Percentiles rank a stretch among this genome's conserved stretches.
Evolutionary conservation across 2,888 invertebrate genomes (phyloP).

Genomic region (Cosmopolites sordidus): DNA sequence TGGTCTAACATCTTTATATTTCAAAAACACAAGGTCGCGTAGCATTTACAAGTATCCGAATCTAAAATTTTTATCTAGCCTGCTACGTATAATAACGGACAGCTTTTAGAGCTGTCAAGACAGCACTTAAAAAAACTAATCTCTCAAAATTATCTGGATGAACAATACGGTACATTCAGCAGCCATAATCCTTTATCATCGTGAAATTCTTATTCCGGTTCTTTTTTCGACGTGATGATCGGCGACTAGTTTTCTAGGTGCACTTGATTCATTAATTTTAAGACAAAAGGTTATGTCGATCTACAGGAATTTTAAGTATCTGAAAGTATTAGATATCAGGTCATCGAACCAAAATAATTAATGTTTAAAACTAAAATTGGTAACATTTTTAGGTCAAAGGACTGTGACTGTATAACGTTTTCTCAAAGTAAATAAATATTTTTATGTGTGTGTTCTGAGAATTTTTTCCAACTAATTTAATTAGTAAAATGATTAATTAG

Average conservation of each 20-base stretch:
- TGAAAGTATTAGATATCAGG: slow-evolving; percentile 21
- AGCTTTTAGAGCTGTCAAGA: slow-evolving; percentile 25
- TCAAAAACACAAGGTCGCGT: slow-evolving; percentile 5
- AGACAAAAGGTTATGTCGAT: slow-evolving; percentile 25
- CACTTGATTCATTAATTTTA: slow-evolving; percentile 26
- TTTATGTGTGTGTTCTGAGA: too few relatives aligned
- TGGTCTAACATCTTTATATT: too few relatives aligned
- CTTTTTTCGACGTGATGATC: slow-evolving; percentile 18
- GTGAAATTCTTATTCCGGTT: slow-evolving; percentile 26
- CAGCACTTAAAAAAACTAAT: slow-evolving; percentile 28
- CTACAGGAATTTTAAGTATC: slow-evolving; percentile 22
- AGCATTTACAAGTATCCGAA: slow-evolving; percentile 6
- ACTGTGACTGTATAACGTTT: too few relatives aligned
- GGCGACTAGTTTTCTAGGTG: slow-evolving; percentile 18
- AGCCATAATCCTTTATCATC: slow-evolving; percentile 25
- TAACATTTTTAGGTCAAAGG: slow-evolving; percentile 8
- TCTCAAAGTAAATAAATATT: too few relatives aligned
- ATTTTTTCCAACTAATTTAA: too few relatives aligned
- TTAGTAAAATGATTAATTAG: too few relatives aligned
- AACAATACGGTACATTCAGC: slow-evolving; percentile 27
- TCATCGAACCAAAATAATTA: slow-evolving; percentile 11
- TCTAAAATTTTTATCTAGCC: too few relatives aligned
- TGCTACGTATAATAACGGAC: slow-evolving; percentile 17
- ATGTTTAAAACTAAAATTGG: slow-evolving; percentile 3
- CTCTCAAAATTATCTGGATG: slow-evolving; percentile 25